These are phyloP conservation scores for Callopanchax toddi DNA, from an alignment of 2,113 vertebrate genomes.

Conservation along the genomic window DNA sequence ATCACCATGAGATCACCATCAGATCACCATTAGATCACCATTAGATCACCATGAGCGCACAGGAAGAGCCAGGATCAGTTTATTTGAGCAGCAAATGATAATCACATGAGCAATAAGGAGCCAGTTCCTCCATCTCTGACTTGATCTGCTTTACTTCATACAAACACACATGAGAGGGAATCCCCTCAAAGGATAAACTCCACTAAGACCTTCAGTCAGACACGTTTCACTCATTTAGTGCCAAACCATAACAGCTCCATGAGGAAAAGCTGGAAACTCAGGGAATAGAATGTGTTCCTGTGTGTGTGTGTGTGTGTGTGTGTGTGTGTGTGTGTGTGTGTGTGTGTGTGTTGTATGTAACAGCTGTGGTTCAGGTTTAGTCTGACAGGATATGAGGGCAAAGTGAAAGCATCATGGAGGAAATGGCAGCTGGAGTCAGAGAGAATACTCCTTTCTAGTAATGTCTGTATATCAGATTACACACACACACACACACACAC, in stretches of 20 bases:
- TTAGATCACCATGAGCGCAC: slow-evolving; percentile 28
- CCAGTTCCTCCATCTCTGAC: slow-evolving; percentile 56
- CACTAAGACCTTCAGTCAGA: slow-evolving; percentile 36
- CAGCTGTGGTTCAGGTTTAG: slow-evolving; percentile 48
- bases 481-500: slow-evolving; percentile 27
- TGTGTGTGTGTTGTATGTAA: background rate
- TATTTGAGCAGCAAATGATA: slow-evolving; percentile 73
- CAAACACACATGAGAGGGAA: slow-evolving; percentile 34
- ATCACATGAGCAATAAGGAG: slow-evolving; percentile 57
- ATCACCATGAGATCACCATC: slow-evolving; percentile 21
- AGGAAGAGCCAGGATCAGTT: slow-evolving; percentile 66
- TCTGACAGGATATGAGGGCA: slow-evolving; percentile 69
- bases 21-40: slow-evolving; percentile 24
- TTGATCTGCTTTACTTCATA: slow-evolving; percentile 53
- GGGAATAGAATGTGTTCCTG: slow-evolving; percentile 5
- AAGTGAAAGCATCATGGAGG: slow-evolving; percentile 59
- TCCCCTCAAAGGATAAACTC: slow-evolving; percentile 29
- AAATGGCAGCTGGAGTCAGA: slow-evolving; percentile 64
- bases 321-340: too few relatives aligned
- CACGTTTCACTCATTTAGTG: slow-evolving; percentile 29
- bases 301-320: slow-evolving; percentile 14
- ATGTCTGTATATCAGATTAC: slow-evolving; percentile 46
- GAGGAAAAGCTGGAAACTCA: slow-evolving; percentile 6
- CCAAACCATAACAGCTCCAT: background rate
- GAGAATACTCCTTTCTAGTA: slow-evolving; percentile 41